These are phyloP conservation scores for Schlechtendalia chinensis DNA, from an alignment of 1,140 invertebrate genomes.

Conservation along the genomic window DNA sequence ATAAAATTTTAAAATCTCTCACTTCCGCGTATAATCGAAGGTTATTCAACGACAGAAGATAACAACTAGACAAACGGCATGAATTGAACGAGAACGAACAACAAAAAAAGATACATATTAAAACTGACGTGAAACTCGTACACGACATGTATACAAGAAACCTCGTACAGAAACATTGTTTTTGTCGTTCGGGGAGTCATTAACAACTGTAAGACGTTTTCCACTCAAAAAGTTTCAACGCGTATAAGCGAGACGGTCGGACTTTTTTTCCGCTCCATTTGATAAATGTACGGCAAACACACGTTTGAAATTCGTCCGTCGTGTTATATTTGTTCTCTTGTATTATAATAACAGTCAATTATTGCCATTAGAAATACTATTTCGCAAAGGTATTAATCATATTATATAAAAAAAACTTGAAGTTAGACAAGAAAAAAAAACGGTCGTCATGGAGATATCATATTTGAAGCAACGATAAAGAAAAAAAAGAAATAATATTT, in stretches of 20 bases:
- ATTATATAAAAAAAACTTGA: not conserved
- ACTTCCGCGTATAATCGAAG: not conserved
- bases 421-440: not conserved
- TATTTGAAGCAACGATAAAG: not conserved
- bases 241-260: too few species aligned
- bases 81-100: slow-evolving; percentile 1
- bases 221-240: slow-evolving; percentile 23
- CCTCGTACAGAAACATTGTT: slow-evolving; percentile 21
- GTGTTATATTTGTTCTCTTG: not conserved
- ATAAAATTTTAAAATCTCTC: slow-evolving; percentile 8
- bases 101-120: not conserved
- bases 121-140: not conserved
- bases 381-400: slow-evolving; percentile 2
- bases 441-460: slow-evolving; percentile 21
- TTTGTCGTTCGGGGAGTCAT: slow-evolving; percentile 9
- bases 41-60: not conserved
- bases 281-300: not conserved
- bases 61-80: slow-evolving; percentile 1
- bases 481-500: not conserved
- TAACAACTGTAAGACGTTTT: slow-evolving; percentile 31
- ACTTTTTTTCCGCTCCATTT: slow-evolving; percentile 5
- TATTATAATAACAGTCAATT: not conserved
- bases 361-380: not conserved
- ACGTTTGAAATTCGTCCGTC: not conserved
- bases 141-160: too few species aligned